A percentile compares a stretch with the other conserved stretches of the same genome.
Evolutionary conservation across 2,797 vertebrate species (phyloP).

Genomic region (Myoxocephalus aenaeus): DNA sequence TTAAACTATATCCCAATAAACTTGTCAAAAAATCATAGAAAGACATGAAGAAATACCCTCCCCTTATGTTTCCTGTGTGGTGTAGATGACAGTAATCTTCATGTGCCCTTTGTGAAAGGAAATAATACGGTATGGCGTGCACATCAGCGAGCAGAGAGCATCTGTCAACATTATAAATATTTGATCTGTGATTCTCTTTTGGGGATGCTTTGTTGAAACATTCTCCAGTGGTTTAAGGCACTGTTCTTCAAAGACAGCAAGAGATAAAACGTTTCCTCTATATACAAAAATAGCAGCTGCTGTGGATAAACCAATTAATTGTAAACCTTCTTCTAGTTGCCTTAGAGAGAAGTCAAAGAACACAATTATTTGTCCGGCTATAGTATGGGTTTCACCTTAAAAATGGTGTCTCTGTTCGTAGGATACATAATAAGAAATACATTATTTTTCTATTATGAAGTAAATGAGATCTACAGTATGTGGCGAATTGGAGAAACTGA

Average conservation of each 20-base stretch:
- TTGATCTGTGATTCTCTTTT: slow-evolving; percentile 66
- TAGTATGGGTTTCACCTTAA: neutral
- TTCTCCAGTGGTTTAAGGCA: slow-evolving; percentile 60
- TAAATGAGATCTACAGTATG: neutral
- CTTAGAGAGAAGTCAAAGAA: slow-evolving; percentile 15
- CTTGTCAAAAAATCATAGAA: neutral
- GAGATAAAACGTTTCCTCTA: slow-evolving; percentile 54
- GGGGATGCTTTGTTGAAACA: slow-evolving; percentile 58
- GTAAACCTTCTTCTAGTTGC: slow-evolving; percentile 28
- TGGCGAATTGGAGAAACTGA: neutral
- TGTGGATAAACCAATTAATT: slow-evolving; percentile 26
- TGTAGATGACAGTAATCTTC: slow-evolving; percentile 28
- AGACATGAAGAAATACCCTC: neutral
- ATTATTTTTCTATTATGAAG: neutral
- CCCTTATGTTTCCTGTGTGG: slow-evolving; percentile 13
- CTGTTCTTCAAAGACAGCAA: slow-evolving; percentile 53
- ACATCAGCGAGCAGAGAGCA: slow-evolving; percentile 53
- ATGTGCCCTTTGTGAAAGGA: slow-evolving; percentile 46
- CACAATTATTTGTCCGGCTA: neutral
- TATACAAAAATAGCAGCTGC: slow-evolving; percentile 13
- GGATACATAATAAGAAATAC: neutral
- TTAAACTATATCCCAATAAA: slow-evolving; percentile 3
- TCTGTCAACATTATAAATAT: slow-evolving; percentile 73
- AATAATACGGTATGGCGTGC: slow-evolving; percentile 23
- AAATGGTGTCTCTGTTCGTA: neutral